phyloP scores from a whole-genome alignment of 2,113 vertebrate species.

The Dicaeum eximium region DNA sequence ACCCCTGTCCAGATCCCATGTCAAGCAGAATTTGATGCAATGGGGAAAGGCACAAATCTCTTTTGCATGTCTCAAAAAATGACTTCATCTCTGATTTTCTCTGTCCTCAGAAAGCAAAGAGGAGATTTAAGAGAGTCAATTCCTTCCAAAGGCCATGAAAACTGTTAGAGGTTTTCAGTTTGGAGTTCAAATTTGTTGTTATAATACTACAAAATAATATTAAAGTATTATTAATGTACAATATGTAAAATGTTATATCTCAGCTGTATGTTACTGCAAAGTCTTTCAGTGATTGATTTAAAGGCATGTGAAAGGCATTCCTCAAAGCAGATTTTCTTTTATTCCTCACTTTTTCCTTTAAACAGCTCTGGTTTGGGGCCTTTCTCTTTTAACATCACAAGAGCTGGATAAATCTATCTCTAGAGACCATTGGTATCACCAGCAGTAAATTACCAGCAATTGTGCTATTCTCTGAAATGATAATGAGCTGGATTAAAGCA shows the following conservation, averaged over 20 bases:
- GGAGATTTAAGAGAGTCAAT: not conserved
- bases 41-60: not conserved
- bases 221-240: not conserved
- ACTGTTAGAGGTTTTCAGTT: not conserved
- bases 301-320: not conserved
- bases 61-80: not conserved
- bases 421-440: conserved; percentile 5
- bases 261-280: not conserved
- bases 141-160: not conserved
- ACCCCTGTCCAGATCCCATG: not conserved
- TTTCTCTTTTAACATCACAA: not conserved
- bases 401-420: not conserved
- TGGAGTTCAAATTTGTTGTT: not conserved
- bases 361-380: not conserved
- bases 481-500: conserved; percentile 28
- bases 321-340: not conserved
- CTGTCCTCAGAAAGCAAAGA: not conserved
- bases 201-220: not conserved
- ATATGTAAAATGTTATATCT: not conserved
- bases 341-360: not conserved
- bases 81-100: not conserved
- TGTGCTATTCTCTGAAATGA: conserved; percentile 1
- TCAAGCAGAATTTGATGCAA: not conserved
- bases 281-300: not conserved
- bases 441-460: conserved; percentile 33